These are phyloP conservation scores for Lepetodrilus schrolli DNA, from an alignment of 2,888 invertebrate genomes.

Conservation along the genomic window DNA sequence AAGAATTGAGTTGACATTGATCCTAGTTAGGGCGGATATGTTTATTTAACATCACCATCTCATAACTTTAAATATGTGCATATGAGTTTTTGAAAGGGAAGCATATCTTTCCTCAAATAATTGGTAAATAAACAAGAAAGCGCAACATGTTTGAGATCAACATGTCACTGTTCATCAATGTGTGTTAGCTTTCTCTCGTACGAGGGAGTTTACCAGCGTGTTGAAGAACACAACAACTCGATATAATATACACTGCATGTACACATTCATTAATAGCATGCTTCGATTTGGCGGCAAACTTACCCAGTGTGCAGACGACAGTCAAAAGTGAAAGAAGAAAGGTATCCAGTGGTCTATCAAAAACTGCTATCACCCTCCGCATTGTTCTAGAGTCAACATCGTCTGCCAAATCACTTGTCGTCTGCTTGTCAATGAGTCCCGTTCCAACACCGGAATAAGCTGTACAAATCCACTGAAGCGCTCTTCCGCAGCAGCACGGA, in stretches of 20 bases:
- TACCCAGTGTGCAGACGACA: conserved; percentile 5
- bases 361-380: conserved; percentile 16
- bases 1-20: too few species aligned
- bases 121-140: neutral
- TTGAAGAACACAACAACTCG: neutral
- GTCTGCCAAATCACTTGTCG: conserved; percentile 19
- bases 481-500: too few species aligned
- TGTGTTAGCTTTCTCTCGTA: neutral
- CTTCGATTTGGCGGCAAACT: neutral
- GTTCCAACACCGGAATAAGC: neutral
- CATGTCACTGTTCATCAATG: neutral
- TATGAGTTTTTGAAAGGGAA: too few species aligned
- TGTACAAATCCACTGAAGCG: neutral
- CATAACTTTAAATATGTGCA: too few species aligned
- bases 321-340: neutral
- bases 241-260: neutral
- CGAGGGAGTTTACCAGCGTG: neutral
- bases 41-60: too few species aligned
- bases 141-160: neutral
- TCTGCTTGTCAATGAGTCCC: neutral
- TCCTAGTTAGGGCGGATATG: too few species aligned
- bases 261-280: too few species aligned
- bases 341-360: neutral
- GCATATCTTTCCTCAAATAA: too few species aligned
- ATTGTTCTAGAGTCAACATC: conserved; percentile 6